Base-by-base conservation (phyloP, 2,888 invertebrate genomes). In the Monochamus alternatus region DNA sequence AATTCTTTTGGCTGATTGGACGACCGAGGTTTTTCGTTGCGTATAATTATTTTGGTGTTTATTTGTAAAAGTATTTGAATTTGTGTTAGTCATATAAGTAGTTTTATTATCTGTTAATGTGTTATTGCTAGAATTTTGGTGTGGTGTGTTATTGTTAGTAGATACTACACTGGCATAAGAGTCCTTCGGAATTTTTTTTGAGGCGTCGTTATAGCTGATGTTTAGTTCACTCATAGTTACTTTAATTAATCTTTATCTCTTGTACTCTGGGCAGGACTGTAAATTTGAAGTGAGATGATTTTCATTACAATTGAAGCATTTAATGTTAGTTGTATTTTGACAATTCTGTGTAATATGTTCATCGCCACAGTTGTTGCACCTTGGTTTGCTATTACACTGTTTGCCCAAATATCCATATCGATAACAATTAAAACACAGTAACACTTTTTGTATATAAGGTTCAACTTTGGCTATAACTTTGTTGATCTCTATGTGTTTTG, bases 341-440 rank as follows among this genome's bases (percentile, higher is more conserved):
- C 31, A 10, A 38, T 38, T 38, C 51, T 71, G 14, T 60, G 66
- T 7, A n/a, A n/a, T 58, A 44, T 73, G 73, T 5, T 55, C 9
- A 58, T 66, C 73, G 4, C 59, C 10, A 58, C 73, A 73, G 30
- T 66, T 73, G 32, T 30, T n/a, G 43, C 73, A 73, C 14, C 73
- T 52, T 12, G 65, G 31, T 8, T 31, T 43, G 4, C 58, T 22
- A 1, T 55, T 73, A 59, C 65, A 73, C 44, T 73, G 73, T 38
- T 43, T 59, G 12, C 44, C 66, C 9, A 64, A 14, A 63, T 72
- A 64, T 3, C 72, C 72, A 47, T 52, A 72, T 31, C 72, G 38
- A 2, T 58, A 65, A 66, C 73, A 73, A 32, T 73, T 73, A 30
- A 47, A 66, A 31, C 73, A 73, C 3, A 66, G 30, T 7, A 73